A percentile compares a stretch with the other conserved stretches of the same genome.
Conservation (phyloP, 2,888 invertebrate species). For the Aelia acuminata region DNA sequence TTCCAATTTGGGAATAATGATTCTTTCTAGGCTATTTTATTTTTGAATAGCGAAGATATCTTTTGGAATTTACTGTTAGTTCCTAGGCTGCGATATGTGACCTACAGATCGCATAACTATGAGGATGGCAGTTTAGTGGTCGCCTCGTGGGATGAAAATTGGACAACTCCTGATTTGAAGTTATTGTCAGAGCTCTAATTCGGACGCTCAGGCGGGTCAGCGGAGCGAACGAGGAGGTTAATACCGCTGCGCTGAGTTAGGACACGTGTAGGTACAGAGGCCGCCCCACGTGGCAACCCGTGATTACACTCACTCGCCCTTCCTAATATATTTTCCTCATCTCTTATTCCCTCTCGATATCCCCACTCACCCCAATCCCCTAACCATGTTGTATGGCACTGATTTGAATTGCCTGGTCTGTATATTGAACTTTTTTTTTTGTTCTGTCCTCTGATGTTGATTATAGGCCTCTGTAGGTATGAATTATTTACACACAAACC, state of each 20-base stretch:
- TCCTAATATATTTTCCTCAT: slow-evolving; percentile 40
- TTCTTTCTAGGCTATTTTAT: too few species aligned
- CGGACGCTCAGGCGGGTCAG: neutral
- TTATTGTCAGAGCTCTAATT: neutral
- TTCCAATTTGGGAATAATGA: too few species aligned
- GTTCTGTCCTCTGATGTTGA: neutral
- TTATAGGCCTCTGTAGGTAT: neutral
- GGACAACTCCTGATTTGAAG: neutral
- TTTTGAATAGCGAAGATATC: neutral
- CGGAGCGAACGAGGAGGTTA: neutral
- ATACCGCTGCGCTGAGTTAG: slow-evolving; percentile 13
- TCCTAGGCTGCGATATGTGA: neutral
- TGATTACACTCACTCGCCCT: neutral
- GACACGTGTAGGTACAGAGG: neutral
- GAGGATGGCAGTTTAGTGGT: neutral
- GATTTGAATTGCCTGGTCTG: slow-evolving; percentile 6
- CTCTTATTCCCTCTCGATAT: slow-evolving; percentile 33
- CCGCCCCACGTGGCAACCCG: neutral
- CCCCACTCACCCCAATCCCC: neutral
- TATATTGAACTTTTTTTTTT: neutral
- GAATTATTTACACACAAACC: neutral
- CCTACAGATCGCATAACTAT: too few species aligned
- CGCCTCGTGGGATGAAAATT: neutral
- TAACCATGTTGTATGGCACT: slow-evolving; percentile 20
- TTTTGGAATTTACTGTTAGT: neutral